Evolutionary conservation across 2,888 invertebrate species (phyloP), one percentile per base, ranked within the genome.

Genomic region (Lycophotia porphyrea): DNA sequence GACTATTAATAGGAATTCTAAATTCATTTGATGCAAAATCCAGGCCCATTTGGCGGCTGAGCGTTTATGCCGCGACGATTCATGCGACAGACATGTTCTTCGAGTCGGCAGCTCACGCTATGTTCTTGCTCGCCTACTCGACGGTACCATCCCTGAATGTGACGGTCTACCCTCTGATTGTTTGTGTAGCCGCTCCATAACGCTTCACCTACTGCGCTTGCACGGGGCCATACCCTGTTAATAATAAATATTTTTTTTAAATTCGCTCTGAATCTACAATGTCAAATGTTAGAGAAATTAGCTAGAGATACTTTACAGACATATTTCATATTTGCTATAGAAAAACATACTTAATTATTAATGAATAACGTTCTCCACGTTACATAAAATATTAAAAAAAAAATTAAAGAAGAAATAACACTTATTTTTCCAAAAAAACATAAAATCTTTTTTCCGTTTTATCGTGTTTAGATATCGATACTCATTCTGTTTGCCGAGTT

Each of bases 11-110:
- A n/a, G 5, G 11, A 1, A 58, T 18, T 73, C 8, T 47, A n/a
- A 24, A 27, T 60, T 55, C 8, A 70, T n/a, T 44, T 27, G 24
- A 80, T 55, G 21, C 86, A 88, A 90, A 96, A 97, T 55, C 98
- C 97, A 0, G 98, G 97, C 0, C 98, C 98, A 89, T 96, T 97
- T 2, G 97, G 96, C 0, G 98, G 98, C 88, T 98, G 97, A 0
- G 98, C 98, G 3, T 94, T 95, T 72, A 98, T 97, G 1, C 98
- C 98, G 63, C 98, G 95, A 27, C 97, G 95, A 84, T 97, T 96
- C 97, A 98, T 97, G 66, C 98, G 95, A 90, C 98, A 98, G 69
- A 92, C 84, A 95, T 95, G 88, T 88, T 94, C 93, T 87, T 95
- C 92, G 0, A 93, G 81, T 5, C 94, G 91, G 89, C 91, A 66